A percentile compares a stretch with the other conserved stretches of the same genome.
Conservation (phyloP, 2,888 invertebrate species). For the Philhelius pedissequus region DNA sequence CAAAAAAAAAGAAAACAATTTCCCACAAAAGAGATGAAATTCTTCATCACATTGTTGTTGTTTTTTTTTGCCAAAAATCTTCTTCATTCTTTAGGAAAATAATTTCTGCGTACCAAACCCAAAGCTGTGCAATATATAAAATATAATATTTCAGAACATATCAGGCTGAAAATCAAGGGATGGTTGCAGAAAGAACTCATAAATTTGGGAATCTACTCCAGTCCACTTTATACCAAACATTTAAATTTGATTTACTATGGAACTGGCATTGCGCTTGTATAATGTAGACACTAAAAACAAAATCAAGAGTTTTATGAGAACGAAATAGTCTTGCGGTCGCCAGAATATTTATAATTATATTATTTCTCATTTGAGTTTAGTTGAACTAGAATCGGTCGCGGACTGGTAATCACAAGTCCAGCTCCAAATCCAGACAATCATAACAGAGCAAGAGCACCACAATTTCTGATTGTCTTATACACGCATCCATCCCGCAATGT, state of each 20-base stretch:
- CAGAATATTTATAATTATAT: constrained; percentile 23
- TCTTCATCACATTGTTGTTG: constrained; percentile 50
- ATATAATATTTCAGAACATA: neutral
- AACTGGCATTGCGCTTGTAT: neutral
- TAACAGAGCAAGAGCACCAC: constrained; percentile 25
- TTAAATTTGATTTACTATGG: constrained; percentile 61
- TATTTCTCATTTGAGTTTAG: constrained; percentile 30
- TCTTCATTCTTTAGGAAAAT: neutral
- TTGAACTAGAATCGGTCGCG: constrained; percentile 6
- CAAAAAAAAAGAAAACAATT: neutral
- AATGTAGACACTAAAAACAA: neutral
- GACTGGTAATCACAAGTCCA: neutral
- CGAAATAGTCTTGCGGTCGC: constrained; percentile 42
- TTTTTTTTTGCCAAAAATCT: constrained; percentile 14
- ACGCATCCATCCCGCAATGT: constrained; percentile 38
- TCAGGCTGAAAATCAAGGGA: neutral
- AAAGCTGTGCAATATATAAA: neutral
- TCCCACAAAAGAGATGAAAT: constrained; percentile 14
- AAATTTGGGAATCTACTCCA: constrained; percentile 51
- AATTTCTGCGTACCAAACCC: constrained; percentile 9
- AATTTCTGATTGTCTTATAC: constrained; percentile 34
- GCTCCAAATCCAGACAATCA: neutral
- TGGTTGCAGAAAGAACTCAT: constrained; percentile 22
- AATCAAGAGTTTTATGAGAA: constrained; percentile 4
- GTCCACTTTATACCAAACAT: constrained; percentile 56